A percentile compares a stretch with the other conserved stretches of the same genome.
These are phyloP conservation scores for Agapornis canus DNA, from an alignment of 2,797 vertebrate species.

Conservation along the genomic window DNA sequence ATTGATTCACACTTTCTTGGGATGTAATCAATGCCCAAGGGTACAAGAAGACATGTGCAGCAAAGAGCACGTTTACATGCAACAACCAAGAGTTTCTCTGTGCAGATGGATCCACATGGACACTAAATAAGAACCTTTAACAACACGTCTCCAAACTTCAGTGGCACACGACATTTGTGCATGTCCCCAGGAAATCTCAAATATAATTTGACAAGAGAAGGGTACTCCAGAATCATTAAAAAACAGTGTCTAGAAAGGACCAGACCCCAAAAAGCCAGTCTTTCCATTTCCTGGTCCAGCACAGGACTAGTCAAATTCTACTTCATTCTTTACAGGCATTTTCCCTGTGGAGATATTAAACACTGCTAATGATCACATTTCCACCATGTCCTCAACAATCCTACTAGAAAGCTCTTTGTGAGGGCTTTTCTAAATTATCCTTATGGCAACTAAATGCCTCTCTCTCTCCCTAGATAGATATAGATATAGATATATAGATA, in stretches of 20 bases:
- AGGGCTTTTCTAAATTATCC: background rate
- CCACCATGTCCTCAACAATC: background rate
- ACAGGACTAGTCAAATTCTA: background rate
- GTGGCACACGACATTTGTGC: background rate
- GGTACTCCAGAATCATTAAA: background rate
- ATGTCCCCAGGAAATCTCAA: background rate
- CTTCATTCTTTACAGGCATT: background rate
- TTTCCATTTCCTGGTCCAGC: background rate
- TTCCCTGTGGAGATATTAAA: background rate
- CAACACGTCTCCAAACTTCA: background rate
- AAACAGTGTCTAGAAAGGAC: background rate
- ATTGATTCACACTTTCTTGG: background rate
- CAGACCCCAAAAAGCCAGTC: background rate
- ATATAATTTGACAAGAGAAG: background rate
- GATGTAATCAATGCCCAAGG: background rate
- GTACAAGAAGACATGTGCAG: background rate
- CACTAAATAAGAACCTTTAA: background rate
- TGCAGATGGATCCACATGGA: background rate
- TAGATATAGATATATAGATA: fast-evolving
- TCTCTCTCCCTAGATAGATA: background rate
- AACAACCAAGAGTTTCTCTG: background rate
- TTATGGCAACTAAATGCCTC: background rate
- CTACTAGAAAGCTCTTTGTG: background rate
- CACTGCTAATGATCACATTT: background rate
- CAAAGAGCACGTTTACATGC: background rate